Evolutionary conservation across 2,888 invertebrate genomes (phyloP).

Genomic region (Melinopterus prodromus): DNA sequence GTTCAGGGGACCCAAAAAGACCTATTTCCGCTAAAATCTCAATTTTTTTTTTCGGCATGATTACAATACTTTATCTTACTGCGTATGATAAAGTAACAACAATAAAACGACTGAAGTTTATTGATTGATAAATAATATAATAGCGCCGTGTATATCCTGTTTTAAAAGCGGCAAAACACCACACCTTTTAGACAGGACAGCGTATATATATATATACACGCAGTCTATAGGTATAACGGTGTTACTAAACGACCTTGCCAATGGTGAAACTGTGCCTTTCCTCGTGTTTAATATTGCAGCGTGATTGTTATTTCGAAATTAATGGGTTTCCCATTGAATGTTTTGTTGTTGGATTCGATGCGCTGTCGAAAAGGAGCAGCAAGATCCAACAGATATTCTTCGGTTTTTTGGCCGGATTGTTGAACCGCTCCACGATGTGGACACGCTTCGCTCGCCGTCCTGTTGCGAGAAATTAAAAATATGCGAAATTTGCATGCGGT

Average conservation of each 20-base stretch:
- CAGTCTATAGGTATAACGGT: slow-evolving; percentile 12
- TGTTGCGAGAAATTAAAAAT: too few species aligned
- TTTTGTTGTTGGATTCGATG: slow-evolving; percentile 10
- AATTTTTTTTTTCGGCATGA: too few species aligned
- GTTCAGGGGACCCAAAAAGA: too few species aligned
- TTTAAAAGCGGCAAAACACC: neutral
- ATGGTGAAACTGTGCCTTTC: slow-evolving; percentile 17
- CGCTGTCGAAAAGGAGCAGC: neutral
- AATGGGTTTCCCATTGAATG: slow-evolving; percentile 27
- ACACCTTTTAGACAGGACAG: slow-evolving; percentile 23
- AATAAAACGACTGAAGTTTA: too few species aligned
- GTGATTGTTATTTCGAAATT: slow-evolving; percentile 24
- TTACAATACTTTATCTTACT: too few species aligned
- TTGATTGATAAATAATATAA: too few species aligned
- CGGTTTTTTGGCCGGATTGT: neutral
- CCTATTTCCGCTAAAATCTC: too few species aligned
- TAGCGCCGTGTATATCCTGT: neutral
- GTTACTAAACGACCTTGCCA: slow-evolving; percentile 22
- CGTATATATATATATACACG: slow-evolving; percentile 6
- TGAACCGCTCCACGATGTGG: too few species aligned
- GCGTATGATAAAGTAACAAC: too few species aligned
- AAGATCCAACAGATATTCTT: neutral
- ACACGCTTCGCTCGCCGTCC: too few species aligned
- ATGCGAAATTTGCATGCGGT: too few species aligned
- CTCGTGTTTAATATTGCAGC: neutral